These are phyloP conservation scores for Chydorus sphaericus DNA, from an alignment of 2,888 invertebrate species.

Conservation along the genomic window DNA sequence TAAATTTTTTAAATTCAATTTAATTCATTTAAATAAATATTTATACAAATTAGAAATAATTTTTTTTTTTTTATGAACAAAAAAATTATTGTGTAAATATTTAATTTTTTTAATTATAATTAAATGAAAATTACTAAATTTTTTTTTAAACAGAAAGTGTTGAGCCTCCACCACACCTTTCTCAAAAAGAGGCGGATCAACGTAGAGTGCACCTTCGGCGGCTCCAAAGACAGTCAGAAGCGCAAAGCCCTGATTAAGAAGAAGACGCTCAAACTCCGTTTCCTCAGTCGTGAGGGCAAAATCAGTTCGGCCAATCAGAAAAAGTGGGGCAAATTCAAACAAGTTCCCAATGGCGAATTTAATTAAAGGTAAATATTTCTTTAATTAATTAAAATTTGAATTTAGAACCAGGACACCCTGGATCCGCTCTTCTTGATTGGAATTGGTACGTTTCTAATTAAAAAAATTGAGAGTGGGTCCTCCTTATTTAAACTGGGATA, in stretches of 20 bases:
- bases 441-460: background rate
- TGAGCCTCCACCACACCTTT: slow-evolving; percentile 31
- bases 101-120: too few relatives aligned
- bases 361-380: background rate
- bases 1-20: slow-evolving; percentile 8
- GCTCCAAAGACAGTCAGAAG: slow-evolving; percentile 27
- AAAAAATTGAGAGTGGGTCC: background rate
- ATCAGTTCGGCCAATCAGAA: background rate
- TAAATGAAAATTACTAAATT: too few relatives aligned
- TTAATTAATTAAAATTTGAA: background rate
- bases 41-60: too few relatives aligned
- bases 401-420: slow-evolving; percentile 3
- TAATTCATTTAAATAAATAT: too few relatives aligned
- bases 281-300: background rate
- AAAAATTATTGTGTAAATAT: too few relatives aligned
- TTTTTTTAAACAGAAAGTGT: slow-evolving; percentile 30
- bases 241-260: slow-evolving; percentile 19
- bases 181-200: slow-evolving; percentile 31
- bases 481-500: background rate
- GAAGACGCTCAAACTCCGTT: slow-evolving; percentile 1
- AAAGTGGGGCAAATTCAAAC: background rate
- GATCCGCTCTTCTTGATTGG: background rate
- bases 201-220: slow-evolving; percentile 31
- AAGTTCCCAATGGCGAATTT: background rate
- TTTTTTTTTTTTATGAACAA: too few relatives aligned